Evolutionary conservation across 2,888 invertebrate genomes (phyloP), one percentile per base, ranked within the genome.

Genomic region (Melitaea athalia): DNA sequence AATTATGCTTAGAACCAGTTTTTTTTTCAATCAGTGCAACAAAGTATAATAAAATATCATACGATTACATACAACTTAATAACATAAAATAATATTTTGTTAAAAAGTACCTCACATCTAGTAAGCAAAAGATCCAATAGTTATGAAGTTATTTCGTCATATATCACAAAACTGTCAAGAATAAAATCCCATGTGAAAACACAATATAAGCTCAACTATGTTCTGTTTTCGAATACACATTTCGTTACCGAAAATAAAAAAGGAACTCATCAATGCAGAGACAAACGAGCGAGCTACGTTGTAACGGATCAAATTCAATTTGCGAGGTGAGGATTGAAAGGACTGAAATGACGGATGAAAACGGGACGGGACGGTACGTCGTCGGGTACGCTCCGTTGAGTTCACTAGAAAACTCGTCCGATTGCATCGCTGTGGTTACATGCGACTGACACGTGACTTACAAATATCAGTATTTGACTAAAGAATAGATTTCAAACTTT

Each of bases 301-400:
- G 85, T 86, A 87, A 84, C 86, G 85, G 88, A 89, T 91, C 88
- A 89, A 91, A 91, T 91, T 91, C 89, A 92, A 92, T 92, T 91
- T 91, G 87, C 81, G 84, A 86, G 85, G 86, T 84, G 89, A 81
- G 84, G 84, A 88, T 88, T 89, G 91, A 90, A 85, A 87, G 89
- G 90, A 89, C 82, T 81, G 81, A 87, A 86, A 86, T 87, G 88
- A 88, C 85, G 84, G 82, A 83, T 82, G 83, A 79, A 79, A 74
- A 73, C 67, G 73, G 71, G 61, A 71, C 74, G 68, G 68, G 57
- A 69, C 67, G 64, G 60, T 63, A 68, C 71, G 64, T 59, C 45
- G 69, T 59, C 45, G 69, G 62, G 61, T 62, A 66, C 67, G 63
- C 63, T 72, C 14, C 55, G 61, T 24, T 57, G 65, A 64, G 65